Percentiles rank a stretch among this genome's conserved stretches.
phyloP scores from a whole-genome alignment of 2,888 invertebrate genomes.

The Synergus laeviventris region DNA sequence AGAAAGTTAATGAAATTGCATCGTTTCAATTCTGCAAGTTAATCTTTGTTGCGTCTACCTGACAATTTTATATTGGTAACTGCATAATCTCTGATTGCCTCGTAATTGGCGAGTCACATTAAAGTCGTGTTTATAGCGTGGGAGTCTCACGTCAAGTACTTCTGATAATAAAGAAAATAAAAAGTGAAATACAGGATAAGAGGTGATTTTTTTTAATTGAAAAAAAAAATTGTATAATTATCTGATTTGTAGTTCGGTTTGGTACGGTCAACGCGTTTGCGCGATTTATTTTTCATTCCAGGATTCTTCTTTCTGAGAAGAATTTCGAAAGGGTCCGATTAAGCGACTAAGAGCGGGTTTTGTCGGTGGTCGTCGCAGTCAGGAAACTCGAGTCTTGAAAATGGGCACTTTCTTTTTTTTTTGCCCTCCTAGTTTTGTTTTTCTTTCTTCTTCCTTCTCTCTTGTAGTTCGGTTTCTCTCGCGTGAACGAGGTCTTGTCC shows the following conservation, averaged over 20 bases:
- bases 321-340: constrained; percentile 42
- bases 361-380: constrained; percentile 34
- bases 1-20: neutral
- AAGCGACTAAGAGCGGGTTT: constrained; percentile 44
- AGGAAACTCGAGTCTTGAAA: constrained; percentile 40
- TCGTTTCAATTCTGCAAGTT: constrained; percentile 2
- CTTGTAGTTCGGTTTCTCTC: constrained; percentile 31
- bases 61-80: neutral
- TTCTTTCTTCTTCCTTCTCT: neutral
- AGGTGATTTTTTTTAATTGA: neutral
- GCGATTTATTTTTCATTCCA: constrained; percentile 25
- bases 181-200: neutral
- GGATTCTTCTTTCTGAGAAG: constrained; percentile 29
- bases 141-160: constrained; percentile 32
- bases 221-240: constrained; percentile 10
- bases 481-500: constrained; percentile 45
- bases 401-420: neutral
- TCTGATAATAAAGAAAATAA: neutral
- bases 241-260: constrained; percentile 10
- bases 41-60: constrained; percentile 1
- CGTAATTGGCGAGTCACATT: constrained; percentile 43
- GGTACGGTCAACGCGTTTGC: constrained; percentile 17
- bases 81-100: constrained; percentile 25
- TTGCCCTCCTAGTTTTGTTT: neutral
- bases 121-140: constrained; percentile 42